A percentile compares a stretch with the other conserved stretches of the same genome.
Conservation (phyloP, 2,797 vertebrate species). For the Tapera naevia region DNA sequence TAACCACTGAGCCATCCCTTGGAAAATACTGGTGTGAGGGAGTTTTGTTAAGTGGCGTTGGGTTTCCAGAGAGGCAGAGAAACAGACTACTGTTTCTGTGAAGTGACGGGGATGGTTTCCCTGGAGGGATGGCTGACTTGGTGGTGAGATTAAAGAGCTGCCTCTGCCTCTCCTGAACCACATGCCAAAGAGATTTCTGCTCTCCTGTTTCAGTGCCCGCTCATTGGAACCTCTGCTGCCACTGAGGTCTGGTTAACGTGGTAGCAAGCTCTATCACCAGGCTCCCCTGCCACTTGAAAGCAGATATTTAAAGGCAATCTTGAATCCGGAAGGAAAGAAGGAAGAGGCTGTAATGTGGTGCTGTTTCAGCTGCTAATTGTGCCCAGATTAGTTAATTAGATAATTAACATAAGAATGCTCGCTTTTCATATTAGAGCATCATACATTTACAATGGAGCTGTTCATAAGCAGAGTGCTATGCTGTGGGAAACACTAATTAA, state of each 20-base stretch:
- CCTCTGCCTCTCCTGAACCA: background rate
- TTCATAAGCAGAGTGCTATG: slow-evolving; percentile 61
- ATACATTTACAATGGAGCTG: slow-evolving; percentile 66
- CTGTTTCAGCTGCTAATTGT: slow-evolving; percentile 68
- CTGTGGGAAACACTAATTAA: slow-evolving; percentile 73
- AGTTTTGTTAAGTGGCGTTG: background rate
- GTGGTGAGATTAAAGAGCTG: background rate
- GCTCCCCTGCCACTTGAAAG: slow-evolving; percentile 27
- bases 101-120: background rate
- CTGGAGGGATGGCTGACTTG: background rate
- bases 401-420: slow-evolving; percentile 70
- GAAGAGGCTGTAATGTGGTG: slow-evolving; percentile 53
- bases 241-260: background rate
- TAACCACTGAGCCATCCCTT: background rate
- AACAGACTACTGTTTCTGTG: slow-evolving; percentile 1
- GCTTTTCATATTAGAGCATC: slow-evolving; percentile 69
- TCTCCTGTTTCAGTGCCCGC: background rate
- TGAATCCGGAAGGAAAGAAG: slow-evolving; percentile 42
- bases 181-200: background rate
- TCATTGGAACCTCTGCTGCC: slow-evolving; percentile 7
- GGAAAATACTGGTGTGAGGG: slow-evolving; percentile 2
- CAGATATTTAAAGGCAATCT: slow-evolving; percentile 44
- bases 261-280: background rate
- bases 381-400: slow-evolving; percentile 72
- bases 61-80: background rate